phyloP scores from a whole-genome alignment of 2,113 vertebrate genomes.

The Heptranchias perlo region DNA sequence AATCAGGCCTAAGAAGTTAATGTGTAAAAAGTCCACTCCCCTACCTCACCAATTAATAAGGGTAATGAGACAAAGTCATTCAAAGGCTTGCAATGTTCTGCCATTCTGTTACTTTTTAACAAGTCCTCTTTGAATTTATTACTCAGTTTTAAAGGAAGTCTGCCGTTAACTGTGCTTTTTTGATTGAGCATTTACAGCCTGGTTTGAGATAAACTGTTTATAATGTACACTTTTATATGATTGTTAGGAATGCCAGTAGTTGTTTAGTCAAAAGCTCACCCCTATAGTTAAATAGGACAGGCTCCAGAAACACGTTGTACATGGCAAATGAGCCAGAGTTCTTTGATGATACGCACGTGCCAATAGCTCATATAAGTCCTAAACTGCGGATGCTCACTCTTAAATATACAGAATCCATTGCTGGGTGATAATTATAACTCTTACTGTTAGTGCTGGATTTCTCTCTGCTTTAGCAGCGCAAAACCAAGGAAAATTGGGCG shows the following conservation, averaged over 20 bases:
- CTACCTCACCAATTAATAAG: not conserved
- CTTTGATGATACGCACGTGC: not conserved
- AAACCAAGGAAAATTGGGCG: no score
- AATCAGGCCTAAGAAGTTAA: not conserved
- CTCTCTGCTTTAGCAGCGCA: no score
- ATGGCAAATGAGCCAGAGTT: not conserved
- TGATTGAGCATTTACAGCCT: not conserved
- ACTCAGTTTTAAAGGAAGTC: not conserved
- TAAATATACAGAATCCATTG: not conserved
- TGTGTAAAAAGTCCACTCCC: not conserved
- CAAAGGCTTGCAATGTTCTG: not conserved
- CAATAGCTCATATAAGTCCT: not conserved
- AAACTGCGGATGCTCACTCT: not conserved
- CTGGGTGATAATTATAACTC: no score
- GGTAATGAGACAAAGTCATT: conserved; percentile 13
- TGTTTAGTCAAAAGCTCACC: not conserved
- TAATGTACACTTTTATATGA: conserved; percentile 24
- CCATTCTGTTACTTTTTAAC: not conserved
- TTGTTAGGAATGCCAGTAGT: not conserved
- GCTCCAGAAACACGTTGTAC: not conserved
- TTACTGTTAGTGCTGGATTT: no score
- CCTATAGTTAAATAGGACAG: not conserved
- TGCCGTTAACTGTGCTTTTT: not conserved
- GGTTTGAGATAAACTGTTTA: conserved; percentile 12
- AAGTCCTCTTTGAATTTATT: conserved; percentile 4